phyloP scores from a whole-genome alignment of 1,140 invertebrate species.

The Triops cancriformis region DNA sequence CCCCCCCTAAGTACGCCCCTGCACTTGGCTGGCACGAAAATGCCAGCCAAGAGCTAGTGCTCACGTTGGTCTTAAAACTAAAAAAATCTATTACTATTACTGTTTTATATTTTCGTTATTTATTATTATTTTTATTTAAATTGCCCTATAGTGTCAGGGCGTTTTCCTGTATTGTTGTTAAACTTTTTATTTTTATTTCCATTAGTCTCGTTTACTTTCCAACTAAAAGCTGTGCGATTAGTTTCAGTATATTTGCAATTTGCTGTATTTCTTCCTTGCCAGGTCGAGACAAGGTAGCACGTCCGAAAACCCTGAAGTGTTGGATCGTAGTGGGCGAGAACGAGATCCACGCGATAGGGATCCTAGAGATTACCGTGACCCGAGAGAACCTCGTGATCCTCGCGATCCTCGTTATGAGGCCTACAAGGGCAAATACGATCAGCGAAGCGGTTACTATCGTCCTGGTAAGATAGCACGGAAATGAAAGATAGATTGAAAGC shows the following conservation, averaged over 20 bases:
- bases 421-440: neutral
- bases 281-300: neutral
- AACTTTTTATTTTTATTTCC: no score
- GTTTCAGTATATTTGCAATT: neutral
- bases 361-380: slow-evolving; percentile 16
- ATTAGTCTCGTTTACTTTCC: no score
- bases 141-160: no score
- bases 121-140: no score
- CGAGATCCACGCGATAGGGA: slow-evolving; percentile 21
- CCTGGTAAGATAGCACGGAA: neutral
- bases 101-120: no score
- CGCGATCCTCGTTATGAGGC: slow-evolving; percentile 21
- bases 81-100: no score
- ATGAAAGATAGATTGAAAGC: neutral
- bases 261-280: neutral
- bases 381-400: slow-evolving; percentile 22
- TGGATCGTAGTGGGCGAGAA: slow-evolving; percentile 17
- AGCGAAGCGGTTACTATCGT: neutral
- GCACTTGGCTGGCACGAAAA: no score
- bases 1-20: no score
- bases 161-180: no score
- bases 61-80: no score
- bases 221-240: neutral
- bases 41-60: no score
- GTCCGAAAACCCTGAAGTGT: neutral